Conservation (phyloP, 2,888 invertebrate genomes). For the Acanthoscelides obtectus region DNA sequence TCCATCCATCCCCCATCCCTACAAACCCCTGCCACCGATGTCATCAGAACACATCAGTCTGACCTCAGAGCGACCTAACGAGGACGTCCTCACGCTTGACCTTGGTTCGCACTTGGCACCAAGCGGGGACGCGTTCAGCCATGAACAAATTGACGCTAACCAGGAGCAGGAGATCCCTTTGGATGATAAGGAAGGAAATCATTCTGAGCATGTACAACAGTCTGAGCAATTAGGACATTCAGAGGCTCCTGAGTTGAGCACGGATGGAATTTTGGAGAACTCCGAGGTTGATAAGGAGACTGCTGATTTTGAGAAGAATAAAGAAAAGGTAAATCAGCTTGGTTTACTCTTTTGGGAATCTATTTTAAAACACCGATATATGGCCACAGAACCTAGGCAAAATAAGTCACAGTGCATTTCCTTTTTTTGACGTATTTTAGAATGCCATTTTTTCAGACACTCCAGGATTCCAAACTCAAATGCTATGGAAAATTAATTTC, state of each 20-base stretch:
- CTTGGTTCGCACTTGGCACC: conserved; percentile 38
- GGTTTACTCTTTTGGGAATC: too few species aligned
- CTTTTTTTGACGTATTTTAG: too few species aligned
- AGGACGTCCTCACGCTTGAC: conserved; percentile 43
- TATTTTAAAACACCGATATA: too few species aligned
- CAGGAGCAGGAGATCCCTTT: conserved; percentile 28
- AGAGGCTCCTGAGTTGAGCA: conserved; percentile 30
- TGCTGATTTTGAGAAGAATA: conserved; percentile 41
- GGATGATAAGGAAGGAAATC: conserved; percentile 20
- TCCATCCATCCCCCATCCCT: conserved; percentile 59
- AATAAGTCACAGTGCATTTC: too few species aligned
- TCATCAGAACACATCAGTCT: conserved; percentile 43
- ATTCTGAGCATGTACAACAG: not conserved
- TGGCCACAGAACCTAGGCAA: not conserved
- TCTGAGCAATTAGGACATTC: conserved; percentile 20
- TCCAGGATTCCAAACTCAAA: too few species aligned
- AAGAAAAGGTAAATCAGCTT: conserved; percentile 43
- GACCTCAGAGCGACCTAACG: conserved; percentile 41
- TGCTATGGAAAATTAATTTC: too few species aligned
- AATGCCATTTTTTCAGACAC: too few species aligned
- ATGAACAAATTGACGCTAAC: conserved; percentile 31
- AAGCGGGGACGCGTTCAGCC: conserved; percentile 27
- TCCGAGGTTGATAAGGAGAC: conserved; percentile 32
- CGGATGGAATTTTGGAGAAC: conserved; percentile 27
- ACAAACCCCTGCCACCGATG: conserved; percentile 57